Evolutionary conservation across 2,888 invertebrate species (phyloP).

Genomic region (Polia nebulosa): DNA sequence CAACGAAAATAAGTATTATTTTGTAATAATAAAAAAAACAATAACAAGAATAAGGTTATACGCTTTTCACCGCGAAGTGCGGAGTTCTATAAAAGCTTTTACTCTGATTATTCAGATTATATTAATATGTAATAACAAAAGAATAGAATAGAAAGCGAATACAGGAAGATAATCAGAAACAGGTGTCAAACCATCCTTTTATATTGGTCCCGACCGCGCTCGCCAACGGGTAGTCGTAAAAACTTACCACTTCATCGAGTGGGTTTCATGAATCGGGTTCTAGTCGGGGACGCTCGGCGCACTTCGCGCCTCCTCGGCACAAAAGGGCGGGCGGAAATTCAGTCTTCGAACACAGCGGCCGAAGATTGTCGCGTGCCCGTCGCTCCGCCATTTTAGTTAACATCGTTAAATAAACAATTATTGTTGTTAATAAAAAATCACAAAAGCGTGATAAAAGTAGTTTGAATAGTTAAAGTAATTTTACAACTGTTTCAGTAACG

Average conservation of each 20-base stretch:
- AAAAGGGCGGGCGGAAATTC: conserved; percentile 84
- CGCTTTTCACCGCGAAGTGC: neutral
- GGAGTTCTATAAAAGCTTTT: neutral
- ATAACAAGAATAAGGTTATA: neutral
- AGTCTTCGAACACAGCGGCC: conserved; percentile 77
- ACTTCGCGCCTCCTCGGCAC: conserved; percentile 75
- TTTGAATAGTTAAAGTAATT: conserved; percentile 48
- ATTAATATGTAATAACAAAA: conserved; percentile 39
- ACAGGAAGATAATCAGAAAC: conserved; percentile 77
- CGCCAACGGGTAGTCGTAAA: conserved; percentile 87
- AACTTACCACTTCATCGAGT: conserved; percentile 90
- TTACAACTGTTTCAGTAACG: conserved; percentile 47
- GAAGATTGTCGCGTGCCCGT: conserved; percentile 73
- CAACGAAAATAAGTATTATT: neutral
- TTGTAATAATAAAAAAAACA: neutral
- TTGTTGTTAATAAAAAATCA: conserved; percentile 67
- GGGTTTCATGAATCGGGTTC: conserved; percentile 84
- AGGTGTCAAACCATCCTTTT: conserved; percentile 86
- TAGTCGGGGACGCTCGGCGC: conserved; percentile 72
- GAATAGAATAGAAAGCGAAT: conserved; percentile 55
- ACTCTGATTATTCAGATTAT: conserved; percentile 24
- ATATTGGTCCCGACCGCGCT: conserved; percentile 83
- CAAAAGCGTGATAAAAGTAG: conserved; percentile 46
- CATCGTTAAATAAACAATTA: conserved; percentile 81
- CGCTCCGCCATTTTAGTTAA: conserved; percentile 70